These are phyloP conservation scores for Typhlichthys eigenmanni DNA, from an alignment of 2,797 vertebrate genomes.

Conservation along the genomic window DNA sequence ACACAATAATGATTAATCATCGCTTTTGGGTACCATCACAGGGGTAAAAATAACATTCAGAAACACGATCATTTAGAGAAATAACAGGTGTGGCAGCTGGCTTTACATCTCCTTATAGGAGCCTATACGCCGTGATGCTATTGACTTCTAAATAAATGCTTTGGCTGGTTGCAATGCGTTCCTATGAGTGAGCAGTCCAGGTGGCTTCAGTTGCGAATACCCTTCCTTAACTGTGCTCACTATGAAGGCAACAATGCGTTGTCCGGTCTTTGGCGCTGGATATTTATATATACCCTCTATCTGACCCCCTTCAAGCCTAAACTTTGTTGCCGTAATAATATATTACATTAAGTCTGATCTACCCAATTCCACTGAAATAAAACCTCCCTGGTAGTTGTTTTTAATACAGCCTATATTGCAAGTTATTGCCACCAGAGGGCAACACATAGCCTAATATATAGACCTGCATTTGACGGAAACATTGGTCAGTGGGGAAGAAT, in stretches of 20 bases:
- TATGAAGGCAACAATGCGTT: constrained; percentile 34
- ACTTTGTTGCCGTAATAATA: not conserved
- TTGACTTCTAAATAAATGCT: constrained; percentile 8
- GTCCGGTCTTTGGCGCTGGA: constrained; percentile 68
- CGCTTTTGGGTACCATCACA: too few species aligned
- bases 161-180: constrained; percentile 8
- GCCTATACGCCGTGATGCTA: not conserved
- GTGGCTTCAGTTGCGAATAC: constrained; percentile 38
- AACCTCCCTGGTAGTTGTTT: too few species aligned
- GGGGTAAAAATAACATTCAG: too few species aligned
- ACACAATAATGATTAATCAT: too few species aligned
- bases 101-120: constrained; percentile 4
- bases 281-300: constrained; percentile 73
- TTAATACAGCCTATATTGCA: too few species aligned
- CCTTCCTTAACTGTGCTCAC: constrained; percentile 32
- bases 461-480: too few species aligned
- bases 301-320: not conserved
- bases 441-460: too few species aligned
- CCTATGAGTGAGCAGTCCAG: constrained; percentile 68
- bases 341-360: not conserved
- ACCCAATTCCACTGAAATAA: not conserved
- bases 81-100: not conserved
- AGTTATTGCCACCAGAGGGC: too few species aligned
- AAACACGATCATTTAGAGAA: too few species aligned
- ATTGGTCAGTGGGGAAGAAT: too few species aligned